These are phyloP conservation scores for Fulmarus glacialis DNA, from an alignment of 2,113 vertebrate genomes.

Conservation along the genomic window DNA sequence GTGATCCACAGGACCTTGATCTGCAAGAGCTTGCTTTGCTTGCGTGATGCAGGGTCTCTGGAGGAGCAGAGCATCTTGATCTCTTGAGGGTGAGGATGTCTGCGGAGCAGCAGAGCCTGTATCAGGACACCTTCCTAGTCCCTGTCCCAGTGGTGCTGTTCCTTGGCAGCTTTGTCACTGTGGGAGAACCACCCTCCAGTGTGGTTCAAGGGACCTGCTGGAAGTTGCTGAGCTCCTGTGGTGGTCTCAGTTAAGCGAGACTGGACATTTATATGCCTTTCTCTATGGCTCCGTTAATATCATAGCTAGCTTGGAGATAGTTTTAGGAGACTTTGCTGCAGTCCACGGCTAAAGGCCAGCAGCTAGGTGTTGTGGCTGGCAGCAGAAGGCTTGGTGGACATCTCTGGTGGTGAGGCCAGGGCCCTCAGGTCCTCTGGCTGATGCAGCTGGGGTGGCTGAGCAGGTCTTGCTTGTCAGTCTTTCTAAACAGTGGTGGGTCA, in stretches of 20 bases:
- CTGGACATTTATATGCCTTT: neutral
- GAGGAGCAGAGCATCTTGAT: neutral
- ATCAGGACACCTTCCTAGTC: neutral
- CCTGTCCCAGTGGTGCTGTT: neutral
- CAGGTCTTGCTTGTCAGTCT: neutral
- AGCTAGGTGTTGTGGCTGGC: neutral
- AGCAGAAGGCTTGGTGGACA: neutral
- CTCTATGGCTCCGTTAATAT: neutral
- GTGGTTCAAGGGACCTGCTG: neutral
- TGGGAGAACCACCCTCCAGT: neutral
- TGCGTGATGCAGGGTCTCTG: neutral
- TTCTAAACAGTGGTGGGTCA: neutral
- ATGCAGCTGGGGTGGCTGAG: neutral
- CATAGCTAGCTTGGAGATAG: neutral
- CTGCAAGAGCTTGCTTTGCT: neutral
- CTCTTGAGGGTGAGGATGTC: neutral
- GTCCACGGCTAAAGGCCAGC: neutral
- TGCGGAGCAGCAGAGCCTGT: neutral
- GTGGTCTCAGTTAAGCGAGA: neutral
- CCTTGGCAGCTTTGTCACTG: neutral
- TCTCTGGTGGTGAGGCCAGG: neutral
- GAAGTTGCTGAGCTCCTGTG: neutral
- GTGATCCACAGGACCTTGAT: fast-evolving
- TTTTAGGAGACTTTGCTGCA: neutral
- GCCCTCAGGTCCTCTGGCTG: neutral